Evolutionary conservation across 2,113 vertebrate species (phyloP).

Genomic region (Formicarius rufipectus): DNA sequence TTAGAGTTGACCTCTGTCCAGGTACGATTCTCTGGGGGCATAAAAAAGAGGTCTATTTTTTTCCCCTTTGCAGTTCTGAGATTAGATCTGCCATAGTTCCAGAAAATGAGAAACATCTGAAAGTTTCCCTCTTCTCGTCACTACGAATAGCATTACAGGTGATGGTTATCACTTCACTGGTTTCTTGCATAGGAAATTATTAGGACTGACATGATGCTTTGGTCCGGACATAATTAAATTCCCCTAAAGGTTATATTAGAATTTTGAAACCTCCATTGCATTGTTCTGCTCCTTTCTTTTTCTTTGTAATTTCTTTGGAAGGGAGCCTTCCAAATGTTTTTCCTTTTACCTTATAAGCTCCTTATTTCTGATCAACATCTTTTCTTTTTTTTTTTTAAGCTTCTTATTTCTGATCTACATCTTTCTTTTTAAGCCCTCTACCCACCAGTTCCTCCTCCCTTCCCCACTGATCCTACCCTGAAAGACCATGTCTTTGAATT

Average conservation of each 20-base stretch:
- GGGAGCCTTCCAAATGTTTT: background rate
- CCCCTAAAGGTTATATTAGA: background rate
- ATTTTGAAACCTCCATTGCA: background rate
- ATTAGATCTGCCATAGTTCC: background rate
- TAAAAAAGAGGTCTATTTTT: rapidly evolving
- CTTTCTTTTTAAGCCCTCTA: background rate
- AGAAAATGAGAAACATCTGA: constrained; percentile 14
- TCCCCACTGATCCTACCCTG: background rate
- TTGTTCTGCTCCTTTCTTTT: background rate
- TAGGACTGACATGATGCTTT: background rate
- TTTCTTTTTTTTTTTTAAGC: background rate
- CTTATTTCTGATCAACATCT: background rate
- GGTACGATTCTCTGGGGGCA: background rate
- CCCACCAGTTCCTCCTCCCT: background rate
- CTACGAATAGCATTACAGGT: background rate
- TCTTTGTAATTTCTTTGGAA: background rate
- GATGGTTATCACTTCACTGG: background rate
- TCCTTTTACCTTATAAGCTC: background rate
- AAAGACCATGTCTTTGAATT: background rate
- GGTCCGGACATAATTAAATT: background rate
- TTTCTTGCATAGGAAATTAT: background rate
- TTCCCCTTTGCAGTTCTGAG: background rate
- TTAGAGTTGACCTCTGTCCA: background rate
- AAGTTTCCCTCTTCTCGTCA: background rate
- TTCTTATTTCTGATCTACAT: background rate